A percentile compares a stretch with the other conserved stretches of the same genome.
Conservation (phyloP, 2,113 vertebrate species). For the Ochotona princeps region DNA sequence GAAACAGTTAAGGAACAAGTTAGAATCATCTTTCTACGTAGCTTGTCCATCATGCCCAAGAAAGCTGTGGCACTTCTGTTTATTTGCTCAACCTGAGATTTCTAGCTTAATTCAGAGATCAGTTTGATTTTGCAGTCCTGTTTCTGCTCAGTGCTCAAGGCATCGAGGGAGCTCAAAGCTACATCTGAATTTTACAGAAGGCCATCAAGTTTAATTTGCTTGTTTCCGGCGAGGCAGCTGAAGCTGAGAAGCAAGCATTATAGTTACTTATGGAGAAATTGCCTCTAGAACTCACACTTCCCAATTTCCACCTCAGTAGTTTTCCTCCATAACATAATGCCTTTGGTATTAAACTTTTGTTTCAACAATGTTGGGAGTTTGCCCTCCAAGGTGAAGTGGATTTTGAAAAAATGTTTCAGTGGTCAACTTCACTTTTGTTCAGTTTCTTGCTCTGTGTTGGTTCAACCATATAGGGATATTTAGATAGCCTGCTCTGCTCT, state of each 20-base stretch:
- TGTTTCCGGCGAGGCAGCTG: background rate
- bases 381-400: background rate
- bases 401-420: background rate
- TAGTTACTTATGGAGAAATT: background rate
- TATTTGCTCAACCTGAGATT: background rate
- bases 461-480: constrained; percentile 5
- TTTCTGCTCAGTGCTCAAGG: background rate
- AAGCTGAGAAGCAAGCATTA: background rate
- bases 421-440: background rate
- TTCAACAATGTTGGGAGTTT: background rate
- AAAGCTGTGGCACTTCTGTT: too few species aligned
- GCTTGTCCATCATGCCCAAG: background rate
- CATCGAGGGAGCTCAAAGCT: background rate
- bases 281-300: background rate
- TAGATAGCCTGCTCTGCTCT: background rate
- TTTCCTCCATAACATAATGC: background rate
- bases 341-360: background rate
- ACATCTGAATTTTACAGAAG: background rate
- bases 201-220: too few species aligned
- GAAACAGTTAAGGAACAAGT: background rate
- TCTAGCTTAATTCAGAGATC: background rate
- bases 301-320: background rate
- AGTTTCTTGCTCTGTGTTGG: constrained; percentile 23
- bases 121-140: background rate
- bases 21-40: background rate